Base-by-base conservation (phyloP, 2,113 vertebrate genomes). In the Lepidothrix coronata region DNA sequence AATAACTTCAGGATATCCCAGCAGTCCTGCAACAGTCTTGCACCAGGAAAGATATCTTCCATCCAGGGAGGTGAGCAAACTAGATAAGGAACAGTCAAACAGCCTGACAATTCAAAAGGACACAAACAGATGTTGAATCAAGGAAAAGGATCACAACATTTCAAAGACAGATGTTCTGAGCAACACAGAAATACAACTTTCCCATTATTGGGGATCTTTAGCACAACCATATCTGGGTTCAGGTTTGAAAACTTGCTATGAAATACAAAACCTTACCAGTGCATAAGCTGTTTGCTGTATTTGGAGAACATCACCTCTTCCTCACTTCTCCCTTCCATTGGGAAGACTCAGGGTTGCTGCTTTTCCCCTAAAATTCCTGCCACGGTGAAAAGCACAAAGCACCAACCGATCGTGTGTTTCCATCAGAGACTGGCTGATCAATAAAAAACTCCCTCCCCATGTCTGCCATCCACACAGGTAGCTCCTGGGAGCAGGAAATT, bases 181-280 rank as follows among this genome's bases (percentile, higher is more conserved):
- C 33, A 68, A 24, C 30, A 43, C 39, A 35, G 39, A 39, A 24
- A 5, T 18, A 12, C 35, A 28, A 33, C 7, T 3, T 41, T 44
- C 12, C 35, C 1, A 0, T 51, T 35, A 25, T 0, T 49, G 8
- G 30, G 30, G 28, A 24, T 65, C 23, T 80, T 79, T 31, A 48
- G 35, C 49, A 61, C 27, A 62, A 6, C 20, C 52, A 16, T 41
- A 21, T 37, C 75, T 59, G 30, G 11, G 11, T 41, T 67, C 70
- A 78, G 25, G 20, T 27, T 43, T 63, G 35, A 85, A 67, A 72
- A 21, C 14, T 20, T 74, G n/a, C 43, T 55, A 6, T 14, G 39
- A 72, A 74, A n/a, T 30, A 65, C 12, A 75, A 72, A 62, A 49
- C 3, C n/a, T 88, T 35, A 14, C 14, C 12, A 6, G 48, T 18